Percentiles rank a stretch among this genome's conserved stretches.
These are phyloP conservation scores for Lophochroa leadbeateri DNA, from an alignment of 2,113 vertebrate genomes.

Conservation along the genomic window DNA sequence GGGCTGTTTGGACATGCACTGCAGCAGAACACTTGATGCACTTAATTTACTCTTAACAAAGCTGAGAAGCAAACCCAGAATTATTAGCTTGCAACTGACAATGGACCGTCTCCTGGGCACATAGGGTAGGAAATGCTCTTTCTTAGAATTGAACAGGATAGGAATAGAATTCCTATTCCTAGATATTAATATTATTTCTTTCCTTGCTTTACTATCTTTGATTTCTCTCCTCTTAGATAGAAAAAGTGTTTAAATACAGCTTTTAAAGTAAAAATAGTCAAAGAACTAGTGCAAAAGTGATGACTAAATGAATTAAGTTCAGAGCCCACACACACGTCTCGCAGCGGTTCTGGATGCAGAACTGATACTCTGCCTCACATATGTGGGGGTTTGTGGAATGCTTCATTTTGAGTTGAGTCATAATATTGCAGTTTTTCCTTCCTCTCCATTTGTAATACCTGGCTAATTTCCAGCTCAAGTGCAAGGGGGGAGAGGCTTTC, in stretches of 20 bases:
- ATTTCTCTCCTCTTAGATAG: background rate
- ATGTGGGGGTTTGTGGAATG: conserved; percentile 24
- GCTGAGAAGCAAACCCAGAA: background rate
- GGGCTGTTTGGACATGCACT: conserved; percentile 3
- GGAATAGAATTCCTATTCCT: background rate
- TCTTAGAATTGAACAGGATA: background rate
- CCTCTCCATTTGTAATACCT: background rate
- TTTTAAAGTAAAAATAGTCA: conserved; percentile 12
- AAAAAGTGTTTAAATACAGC: background rate
- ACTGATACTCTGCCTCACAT: background rate
- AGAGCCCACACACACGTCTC: conserved; percentile 13
- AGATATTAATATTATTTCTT: background rate
- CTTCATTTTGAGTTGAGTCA: conserved; percentile 31
- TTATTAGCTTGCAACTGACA: background rate
- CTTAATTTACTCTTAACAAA: conserved; percentile 36
- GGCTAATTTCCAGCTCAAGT: conserved; percentile 28
- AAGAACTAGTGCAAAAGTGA: background rate
- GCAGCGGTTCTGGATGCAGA: background rate
- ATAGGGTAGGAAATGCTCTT: background rate
- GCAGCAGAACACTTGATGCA: background rate
- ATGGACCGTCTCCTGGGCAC: background rate
- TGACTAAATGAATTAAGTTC: conserved; percentile 41
- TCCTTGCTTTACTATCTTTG: background rate
- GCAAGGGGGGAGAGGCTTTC: background rate
- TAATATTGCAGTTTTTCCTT: conserved; percentile 35